phyloP scores from a whole-genome alignment of 2,113 vertebrate species.

The Alouatta palliata region DNA sequence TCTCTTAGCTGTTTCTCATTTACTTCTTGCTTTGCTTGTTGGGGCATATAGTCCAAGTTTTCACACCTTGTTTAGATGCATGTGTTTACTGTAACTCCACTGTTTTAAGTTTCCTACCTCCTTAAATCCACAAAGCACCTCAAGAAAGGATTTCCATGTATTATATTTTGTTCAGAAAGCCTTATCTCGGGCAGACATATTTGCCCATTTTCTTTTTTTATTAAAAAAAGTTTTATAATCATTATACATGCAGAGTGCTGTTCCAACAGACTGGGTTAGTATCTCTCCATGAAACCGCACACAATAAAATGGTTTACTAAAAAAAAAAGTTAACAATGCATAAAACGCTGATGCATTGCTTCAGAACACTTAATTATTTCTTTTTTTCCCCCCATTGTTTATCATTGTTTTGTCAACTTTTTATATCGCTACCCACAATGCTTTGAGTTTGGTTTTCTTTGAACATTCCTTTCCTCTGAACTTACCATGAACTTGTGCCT shows the following conservation, averaged over 20 bases:
- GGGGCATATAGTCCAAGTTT: constrained; percentile 61
- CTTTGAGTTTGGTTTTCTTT: constrained; percentile 83
- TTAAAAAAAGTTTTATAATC: constrained; percentile 68
- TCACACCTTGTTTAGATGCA: constrained; percentile 83
- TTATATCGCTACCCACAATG: constrained; percentile 83
- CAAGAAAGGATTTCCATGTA: constrained; percentile 86
- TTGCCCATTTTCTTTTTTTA: constrained; percentile 82
- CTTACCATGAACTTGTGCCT: constrained; percentile 84
- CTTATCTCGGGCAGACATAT: constrained; percentile 86
- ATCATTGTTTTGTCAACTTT: constrained; percentile 83
- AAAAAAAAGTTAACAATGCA: constrained; percentile 71
- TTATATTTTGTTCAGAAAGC: constrained; percentile 85
- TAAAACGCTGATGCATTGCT: constrained; percentile 78
- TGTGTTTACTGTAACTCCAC: constrained; percentile 72
- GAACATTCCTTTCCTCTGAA: constrained; percentile 88
- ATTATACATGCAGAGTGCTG: constrained; percentile 65
- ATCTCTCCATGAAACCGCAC: constrained; percentile 76
- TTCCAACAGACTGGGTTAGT: constrained; percentile 72
- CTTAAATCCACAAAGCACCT: constrained; percentile 82
- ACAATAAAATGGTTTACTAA: constrained; percentile 74
- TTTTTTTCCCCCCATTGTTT: constrained; percentile 79
- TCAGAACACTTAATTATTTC: constrained; percentile 82
- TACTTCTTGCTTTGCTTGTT: constrained; percentile 59
- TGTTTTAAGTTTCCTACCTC: constrained; percentile 83
- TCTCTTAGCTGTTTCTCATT: constrained; percentile 50